These are phyloP conservation scores for Phylloscopus whistleri DNA, from an alignment of 2,113 vertebrate species.

Conservation along the genomic window DNA sequence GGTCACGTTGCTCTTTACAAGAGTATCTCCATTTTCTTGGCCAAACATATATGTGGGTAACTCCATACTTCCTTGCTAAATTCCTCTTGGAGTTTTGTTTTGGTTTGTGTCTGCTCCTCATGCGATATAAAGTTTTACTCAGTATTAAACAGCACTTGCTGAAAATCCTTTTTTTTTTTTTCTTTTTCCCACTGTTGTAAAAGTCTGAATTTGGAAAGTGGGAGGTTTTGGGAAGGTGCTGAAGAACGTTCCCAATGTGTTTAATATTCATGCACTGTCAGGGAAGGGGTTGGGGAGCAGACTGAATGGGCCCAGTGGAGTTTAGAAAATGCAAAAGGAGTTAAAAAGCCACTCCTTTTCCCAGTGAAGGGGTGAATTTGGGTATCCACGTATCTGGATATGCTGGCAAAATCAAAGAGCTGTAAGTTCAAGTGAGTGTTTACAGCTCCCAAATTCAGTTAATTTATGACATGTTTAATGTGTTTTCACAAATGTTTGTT, in stretches of 20 bases:
- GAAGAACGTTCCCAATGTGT: not conserved
- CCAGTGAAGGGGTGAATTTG: not conserved
- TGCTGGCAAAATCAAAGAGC: slow-evolving; percentile 34
- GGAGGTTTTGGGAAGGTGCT: not conserved
- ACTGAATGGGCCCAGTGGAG: not conserved
- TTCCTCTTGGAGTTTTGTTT: slow-evolving; percentile 1
- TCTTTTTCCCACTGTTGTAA: not conserved
- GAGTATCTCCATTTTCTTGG: not conserved
- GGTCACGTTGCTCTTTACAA: not conserved
- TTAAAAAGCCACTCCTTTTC: not conserved
- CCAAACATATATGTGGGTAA: not conserved
- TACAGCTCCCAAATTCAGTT: slow-evolving; percentile 59
- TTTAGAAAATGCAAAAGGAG: not conserved
- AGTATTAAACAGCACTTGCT: not conserved
- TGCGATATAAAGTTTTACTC: not conserved
- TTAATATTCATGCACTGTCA: not conserved
- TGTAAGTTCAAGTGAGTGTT: slow-evolving; percentile 48
- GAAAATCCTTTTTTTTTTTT: not conserved
- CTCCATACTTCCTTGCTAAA: slow-evolving; percentile 25
- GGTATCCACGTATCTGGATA: not conserved
- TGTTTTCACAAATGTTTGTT: slow-evolving; percentile 77
- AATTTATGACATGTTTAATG: slow-evolving; percentile 72
- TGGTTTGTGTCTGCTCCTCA: not conserved
- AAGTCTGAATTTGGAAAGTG: not conserved
- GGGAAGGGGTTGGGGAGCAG: not conserved